Evolutionary conservation across 2,888 invertebrate species (phyloP), one percentile per base, ranked within the genome.

Genomic region (Zaprionus lineosus): DNA sequence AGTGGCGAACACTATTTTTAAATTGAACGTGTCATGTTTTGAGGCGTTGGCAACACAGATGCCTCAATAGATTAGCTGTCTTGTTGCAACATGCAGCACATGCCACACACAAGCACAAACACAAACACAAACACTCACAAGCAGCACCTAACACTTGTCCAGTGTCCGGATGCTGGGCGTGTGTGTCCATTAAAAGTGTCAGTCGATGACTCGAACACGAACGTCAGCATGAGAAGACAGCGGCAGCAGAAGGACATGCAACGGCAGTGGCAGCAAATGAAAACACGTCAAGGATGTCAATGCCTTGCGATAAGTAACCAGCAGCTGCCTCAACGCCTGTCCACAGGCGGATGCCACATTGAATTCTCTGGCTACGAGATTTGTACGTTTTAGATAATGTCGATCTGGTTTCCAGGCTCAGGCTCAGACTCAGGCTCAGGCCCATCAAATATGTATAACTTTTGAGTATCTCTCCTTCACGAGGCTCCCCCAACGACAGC

Each of bases 41-140:
- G 61, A 60, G 82, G 66, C 74, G 52, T 18, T 60, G 66, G 41
- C 64, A 66, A 52, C 85, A 69, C 61, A 69, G 81, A 82, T 82
- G 76, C 81, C 85, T 79, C 74, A 67, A 84, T 79, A 83, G 81
- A 82, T 82, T 76, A 83, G 83, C 76, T 84, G 60, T 69, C 44
- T 63, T 41, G 59, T 47, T 58, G 64, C 75, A 40, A 53, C 56
- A 61, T 36, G n/a, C 19, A 31, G 50, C 67, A 47, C 50, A 50
- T 51, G 34, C 21, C 48, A 39, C 12, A 40, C 18, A 33, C 7
- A 36, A 16, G 15, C 28, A 40, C 14, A 19, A n/a, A 34, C 24
- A 31, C 12, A 67, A 29, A 53, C 40, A 59, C 60, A 40, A 55
- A 47, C 47, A 55, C 24, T 46, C n/a, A n/a, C n/a, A n/a, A n/a